Evolutionary conservation across 1,140 invertebrate genomes (phyloP).

Genomic region (Copidosoma floridanum): DNA sequence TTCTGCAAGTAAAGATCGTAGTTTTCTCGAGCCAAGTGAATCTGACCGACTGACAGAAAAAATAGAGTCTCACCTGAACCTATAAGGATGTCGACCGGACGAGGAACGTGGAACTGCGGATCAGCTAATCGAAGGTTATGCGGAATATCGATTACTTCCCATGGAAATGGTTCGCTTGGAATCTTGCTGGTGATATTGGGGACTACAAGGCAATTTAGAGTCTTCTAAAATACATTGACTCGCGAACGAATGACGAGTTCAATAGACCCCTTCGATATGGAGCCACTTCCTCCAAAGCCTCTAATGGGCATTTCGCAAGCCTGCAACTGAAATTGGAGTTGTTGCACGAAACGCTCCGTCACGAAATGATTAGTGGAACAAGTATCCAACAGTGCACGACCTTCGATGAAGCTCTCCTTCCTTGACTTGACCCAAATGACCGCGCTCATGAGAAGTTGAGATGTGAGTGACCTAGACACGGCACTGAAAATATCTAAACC

Average conservation of each 20-base stretch:
- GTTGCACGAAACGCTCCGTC: not conserved
- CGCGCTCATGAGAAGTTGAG: not conserved
- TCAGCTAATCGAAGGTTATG: not conserved
- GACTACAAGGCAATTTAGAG: not conserved
- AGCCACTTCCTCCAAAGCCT: not conserved
- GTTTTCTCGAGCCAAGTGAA: conserved; percentile 4
- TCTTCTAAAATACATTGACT: not conserved
- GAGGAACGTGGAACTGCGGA: not conserved
- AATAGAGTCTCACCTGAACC: not conserved
- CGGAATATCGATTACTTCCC: not conserved
- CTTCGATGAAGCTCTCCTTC: not conserved
- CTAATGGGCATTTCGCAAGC: not conserved
- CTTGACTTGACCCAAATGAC: not conserved
- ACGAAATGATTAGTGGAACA: conserved; percentile 14
- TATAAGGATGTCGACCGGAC: not conserved
- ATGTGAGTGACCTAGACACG: not conserved
- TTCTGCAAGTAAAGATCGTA: conserved; percentile 16
- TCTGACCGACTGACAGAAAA: conserved; percentile 8
- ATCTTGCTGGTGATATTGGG: not conserved
- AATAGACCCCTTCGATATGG: not conserved
- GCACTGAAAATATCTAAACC: not conserved
- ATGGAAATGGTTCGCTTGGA: not conserved
- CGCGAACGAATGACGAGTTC: not conserved
- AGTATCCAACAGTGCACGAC: not conserved
- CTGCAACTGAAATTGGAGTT: not conserved